phyloP scores from a whole-genome alignment of 2,888 invertebrate genomes.

The Macaria notata region DNA sequence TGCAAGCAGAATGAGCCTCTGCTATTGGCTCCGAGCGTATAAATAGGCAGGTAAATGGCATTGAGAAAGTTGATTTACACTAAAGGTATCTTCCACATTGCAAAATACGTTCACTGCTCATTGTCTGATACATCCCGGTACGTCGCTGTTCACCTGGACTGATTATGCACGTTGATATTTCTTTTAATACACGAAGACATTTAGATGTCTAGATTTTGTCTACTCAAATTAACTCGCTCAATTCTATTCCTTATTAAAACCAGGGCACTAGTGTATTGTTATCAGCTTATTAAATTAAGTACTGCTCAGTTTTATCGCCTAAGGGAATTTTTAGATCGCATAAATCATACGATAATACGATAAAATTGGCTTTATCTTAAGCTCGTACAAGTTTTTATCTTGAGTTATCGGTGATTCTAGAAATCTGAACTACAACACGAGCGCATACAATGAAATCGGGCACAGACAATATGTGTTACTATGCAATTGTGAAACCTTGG shows the following conservation, averaged over 20 bases:
- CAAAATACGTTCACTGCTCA: conserved; percentile 43
- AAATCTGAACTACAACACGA: conserved; percentile 35
- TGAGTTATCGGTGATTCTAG: conserved; percentile 34
- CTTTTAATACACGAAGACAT: no score
- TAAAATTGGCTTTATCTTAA: conserved; percentile 32
- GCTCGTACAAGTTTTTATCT: conserved; percentile 20
- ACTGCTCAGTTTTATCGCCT: no score
- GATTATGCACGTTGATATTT: neutral
- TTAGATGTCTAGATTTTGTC: no score
- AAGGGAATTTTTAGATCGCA: conserved; percentile 18
- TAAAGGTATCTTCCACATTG: conserved; percentile 39
- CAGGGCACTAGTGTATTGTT: no score
- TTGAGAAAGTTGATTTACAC: conserved; percentile 73
- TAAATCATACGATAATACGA: conserved; percentile 25
- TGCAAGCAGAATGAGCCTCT: conserved; percentile 40
- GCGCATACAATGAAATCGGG: neutral
- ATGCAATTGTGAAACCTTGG: conserved; percentile 13
- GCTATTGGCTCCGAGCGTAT: conserved; percentile 45
- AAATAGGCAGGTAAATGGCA: conserved; percentile 44
- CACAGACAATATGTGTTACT: conserved; percentile 8
- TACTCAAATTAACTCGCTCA: no score
- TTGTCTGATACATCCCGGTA: conserved; percentile 1
- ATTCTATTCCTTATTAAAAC: no score
- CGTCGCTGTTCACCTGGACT: neutral
- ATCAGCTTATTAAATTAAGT: no score